Percentiles rank a stretch among this genome's conserved stretches.
Conservation (phyloP, 2,797 vertebrate genomes). For the Nasua narica region DNA sequence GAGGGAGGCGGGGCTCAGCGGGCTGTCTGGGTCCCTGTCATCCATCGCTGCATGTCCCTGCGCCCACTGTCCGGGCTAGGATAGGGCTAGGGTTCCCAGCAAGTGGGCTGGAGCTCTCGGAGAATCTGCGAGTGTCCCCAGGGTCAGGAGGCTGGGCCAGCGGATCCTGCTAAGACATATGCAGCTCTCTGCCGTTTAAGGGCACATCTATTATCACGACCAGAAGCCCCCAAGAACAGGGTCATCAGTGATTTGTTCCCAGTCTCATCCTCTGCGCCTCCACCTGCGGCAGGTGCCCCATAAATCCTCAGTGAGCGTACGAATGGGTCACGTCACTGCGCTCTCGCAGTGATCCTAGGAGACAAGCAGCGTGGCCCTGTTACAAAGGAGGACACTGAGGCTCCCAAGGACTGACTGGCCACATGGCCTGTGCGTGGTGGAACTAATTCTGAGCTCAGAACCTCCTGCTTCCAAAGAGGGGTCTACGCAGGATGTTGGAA, state of each 20-base stretch:
- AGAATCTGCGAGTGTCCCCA: not conserved
- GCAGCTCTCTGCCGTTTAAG: not conserved
- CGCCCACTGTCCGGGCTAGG: fast-evolving
- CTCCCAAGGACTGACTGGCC: not conserved
- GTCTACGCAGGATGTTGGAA: not conserved
- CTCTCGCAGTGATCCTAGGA: not conserved
- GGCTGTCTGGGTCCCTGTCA: not conserved
- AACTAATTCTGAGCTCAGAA: not conserved
- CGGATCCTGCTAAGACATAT: not conserved
- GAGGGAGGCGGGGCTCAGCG: not conserved
- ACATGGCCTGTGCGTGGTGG: not conserved
- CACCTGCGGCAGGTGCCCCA: fast-evolving
- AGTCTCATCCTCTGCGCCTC: not conserved
- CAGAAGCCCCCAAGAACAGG: too few relatives aligned
- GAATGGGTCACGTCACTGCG: not conserved
- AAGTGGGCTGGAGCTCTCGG: not conserved
- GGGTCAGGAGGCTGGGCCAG: not conserved
- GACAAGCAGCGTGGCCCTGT: not conserved
- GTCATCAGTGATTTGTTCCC: not conserved
- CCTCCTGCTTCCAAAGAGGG: not conserved
- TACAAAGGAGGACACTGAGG: not conserved
- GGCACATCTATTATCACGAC: not conserved
- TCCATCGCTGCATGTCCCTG: fast-evolving
- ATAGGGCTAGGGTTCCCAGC: not conserved
- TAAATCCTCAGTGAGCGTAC: not conserved